phyloP scores from a whole-genome alignment of 2,888 invertebrate genomes.

The Shargacucullia verbasci region DNA sequence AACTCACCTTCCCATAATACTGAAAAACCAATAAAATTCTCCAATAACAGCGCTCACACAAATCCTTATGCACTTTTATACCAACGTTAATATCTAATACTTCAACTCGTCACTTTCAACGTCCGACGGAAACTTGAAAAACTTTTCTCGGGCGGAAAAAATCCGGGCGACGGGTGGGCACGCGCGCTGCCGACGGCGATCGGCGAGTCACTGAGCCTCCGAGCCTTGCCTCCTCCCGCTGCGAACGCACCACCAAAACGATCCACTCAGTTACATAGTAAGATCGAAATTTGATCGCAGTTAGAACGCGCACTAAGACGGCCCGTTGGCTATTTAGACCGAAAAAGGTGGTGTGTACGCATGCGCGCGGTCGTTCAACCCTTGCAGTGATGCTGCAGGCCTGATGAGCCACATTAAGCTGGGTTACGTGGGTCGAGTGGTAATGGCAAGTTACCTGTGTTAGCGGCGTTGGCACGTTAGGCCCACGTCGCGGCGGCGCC shows the following conservation, averaged over 20 bases:
- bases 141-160: slow-evolving; percentile 70
- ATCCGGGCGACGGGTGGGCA: slow-evolving; percentile 21
- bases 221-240: slow-evolving; percentile 57
- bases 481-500: slow-evolving; percentile 8
- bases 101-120: slow-evolving; percentile 45
- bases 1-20: slow-evolving; percentile 58
- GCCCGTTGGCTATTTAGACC: slow-evolving; percentile 78
- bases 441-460: slow-evolving; percentile 52
- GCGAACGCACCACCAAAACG: slow-evolving; percentile 72
- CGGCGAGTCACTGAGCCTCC: slow-evolving; percentile 73
- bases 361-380: slow-evolving; percentile 82
- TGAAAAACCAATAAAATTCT: slow-evolving; percentile 29
- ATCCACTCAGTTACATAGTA: slow-evolving; percentile 83
- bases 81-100: slow-evolving; percentile 27
- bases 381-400: slow-evolving; percentile 80
- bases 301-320: slow-evolving; percentile 82
- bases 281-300: slow-evolving; percentile 88
- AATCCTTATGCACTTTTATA: slow-evolving; percentile 54
- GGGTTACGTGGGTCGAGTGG: slow-evolving; percentile 52
- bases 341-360: slow-evolving; percentile 72
- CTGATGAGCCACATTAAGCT: slow-evolving; percentile 67
- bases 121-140: slow-evolving; percentile 68
- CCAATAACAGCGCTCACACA: slow-evolving; percentile 48
- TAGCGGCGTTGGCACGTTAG: slow-evolving; percentile 16
- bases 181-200: slow-evolving; percentile 70